phyloP scores from a whole-genome alignment of 23 tunicate genomes.

The Trididemnum nubilum region DNA sequence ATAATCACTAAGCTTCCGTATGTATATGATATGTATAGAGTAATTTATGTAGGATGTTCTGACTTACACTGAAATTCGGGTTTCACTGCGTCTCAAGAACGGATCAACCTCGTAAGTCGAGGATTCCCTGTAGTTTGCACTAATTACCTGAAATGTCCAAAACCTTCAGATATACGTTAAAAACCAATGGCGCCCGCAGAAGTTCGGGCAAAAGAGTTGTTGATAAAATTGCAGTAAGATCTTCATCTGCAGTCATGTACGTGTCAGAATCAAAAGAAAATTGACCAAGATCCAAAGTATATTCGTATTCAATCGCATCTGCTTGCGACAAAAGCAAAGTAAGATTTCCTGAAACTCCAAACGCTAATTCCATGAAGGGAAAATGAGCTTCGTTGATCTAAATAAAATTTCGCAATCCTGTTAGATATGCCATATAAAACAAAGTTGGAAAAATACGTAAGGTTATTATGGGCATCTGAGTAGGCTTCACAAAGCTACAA shows the following conservation, averaged over 20 bases:
- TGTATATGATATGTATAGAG: no score
- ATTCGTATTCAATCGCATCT: neutral
- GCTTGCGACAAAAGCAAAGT: neutral
- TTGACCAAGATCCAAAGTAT: neutral
- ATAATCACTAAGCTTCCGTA: no score
- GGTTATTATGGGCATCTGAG: no score
- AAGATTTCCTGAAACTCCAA: slow-evolving; percentile 7
- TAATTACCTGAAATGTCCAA: neutral
- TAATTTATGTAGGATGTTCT: no score
- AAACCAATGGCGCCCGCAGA: neutral
- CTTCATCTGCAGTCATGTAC: neutral
- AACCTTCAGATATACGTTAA: neutral
- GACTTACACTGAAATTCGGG: no score
- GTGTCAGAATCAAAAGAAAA: neutral
- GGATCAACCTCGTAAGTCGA: no score
- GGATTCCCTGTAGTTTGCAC: neutral
- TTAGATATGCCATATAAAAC: no score
- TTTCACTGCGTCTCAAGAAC: no score
- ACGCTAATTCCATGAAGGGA: neutral
- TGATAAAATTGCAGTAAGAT: no score
- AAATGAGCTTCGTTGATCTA: neutral
- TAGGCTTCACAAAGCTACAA: no score
- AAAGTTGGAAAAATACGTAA: no score
- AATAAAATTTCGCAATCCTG: neutral
- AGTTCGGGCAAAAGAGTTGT: neutral